A percentile compares a stretch with the other conserved stretches of the same genome.
These are phyloP conservation scores for Aphis gossypii DNA, from an alignment of 1,140 invertebrate species.

Conservation along the genomic window DNA sequence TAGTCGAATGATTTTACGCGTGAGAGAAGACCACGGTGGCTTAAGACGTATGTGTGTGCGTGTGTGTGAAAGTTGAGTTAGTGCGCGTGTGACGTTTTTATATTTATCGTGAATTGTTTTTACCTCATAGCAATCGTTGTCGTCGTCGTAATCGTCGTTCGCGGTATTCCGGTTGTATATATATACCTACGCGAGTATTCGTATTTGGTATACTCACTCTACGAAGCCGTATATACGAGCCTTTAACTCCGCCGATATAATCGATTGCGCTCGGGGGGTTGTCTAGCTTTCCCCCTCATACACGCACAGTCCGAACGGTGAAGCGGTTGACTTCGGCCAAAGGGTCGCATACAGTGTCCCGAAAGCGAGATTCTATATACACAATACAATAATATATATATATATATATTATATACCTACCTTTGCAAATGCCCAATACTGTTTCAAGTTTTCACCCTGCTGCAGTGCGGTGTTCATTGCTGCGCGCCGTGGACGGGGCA, in stretches of 20 bases:
- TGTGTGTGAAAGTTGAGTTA: not conserved
- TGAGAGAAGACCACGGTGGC: not conserved
- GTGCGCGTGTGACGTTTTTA: not conserved
- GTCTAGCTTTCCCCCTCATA: not conserved
- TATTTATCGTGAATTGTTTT: constrained; percentile 33
- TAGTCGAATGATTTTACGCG: not conserved
- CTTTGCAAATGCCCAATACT: not conserved
- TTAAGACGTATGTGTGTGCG: not conserved
- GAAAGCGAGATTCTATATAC: not conserved
- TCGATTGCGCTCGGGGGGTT: not conserved
- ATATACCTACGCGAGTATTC: not conserved
- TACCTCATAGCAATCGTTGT: not conserved
- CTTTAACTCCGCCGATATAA: not conserved
- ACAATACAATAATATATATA: not conserved
- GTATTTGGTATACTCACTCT: not conserved
- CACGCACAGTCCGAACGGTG: not conserved
- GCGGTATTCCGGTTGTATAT: not conserved
- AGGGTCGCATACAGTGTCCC: not conserved
- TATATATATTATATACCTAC: not conserved
- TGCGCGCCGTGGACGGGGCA: too few relatives aligned
- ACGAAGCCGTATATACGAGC: not conserved
- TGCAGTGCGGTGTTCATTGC: too few relatives aligned
- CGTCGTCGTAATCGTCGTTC: not conserved
- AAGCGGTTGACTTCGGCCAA: not conserved
- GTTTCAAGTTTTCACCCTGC: not conserved